Base-by-base conservation (phyloP, 2,888 invertebrate genomes). In the Epinotia bilunana region DNA sequence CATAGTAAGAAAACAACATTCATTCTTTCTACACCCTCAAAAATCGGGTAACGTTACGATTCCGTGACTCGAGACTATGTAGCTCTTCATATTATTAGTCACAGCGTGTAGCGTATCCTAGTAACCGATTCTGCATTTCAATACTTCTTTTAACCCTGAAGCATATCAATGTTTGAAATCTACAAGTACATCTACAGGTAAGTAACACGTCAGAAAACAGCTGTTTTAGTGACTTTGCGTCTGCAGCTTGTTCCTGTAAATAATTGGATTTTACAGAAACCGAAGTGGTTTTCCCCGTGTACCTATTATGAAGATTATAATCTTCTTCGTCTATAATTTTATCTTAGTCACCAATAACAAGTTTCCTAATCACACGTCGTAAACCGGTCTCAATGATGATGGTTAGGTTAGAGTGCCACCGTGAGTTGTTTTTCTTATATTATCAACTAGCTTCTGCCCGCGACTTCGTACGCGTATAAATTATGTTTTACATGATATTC, bases 91-190 rank as follows among this genome's bases (percentile, higher is more conserved):
- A 83, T 80, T 83, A 79, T 80, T 83, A 79, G 84, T 78, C 83
- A 79, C 81, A 81, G 65, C 77, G 80, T 80, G 76, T 68, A 58
- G 81, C 87, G 93, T 93, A 88, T 85, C 93, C 90, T 91, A 93
- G 93, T 90, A 90, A 93, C 94, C 85, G 83, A 80, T 84, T 83
- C 87, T 83, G 92, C 87, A 92, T 87, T 91, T 93, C 93, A 91
- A 93, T 93, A 93, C 88, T 89, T 78, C 74, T 73, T 79, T 79
- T 80, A 77, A 77, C 70, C 64, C 69, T 13, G 64, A 72, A 53
- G 64, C 72, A 68, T 78, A 78, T 77, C 69, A 57, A 55, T 73
- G 57, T 72, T 72, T 70, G 18, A 20, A 43, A 73, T 61, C 73
- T 67, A 71, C 58, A 20, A 5, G 1, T 57, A 53, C 64, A 53